Evolutionary conservation across 2,113 vertebrate species (phyloP).

Genomic region (Dascyllus trimaculatus): DNA sequence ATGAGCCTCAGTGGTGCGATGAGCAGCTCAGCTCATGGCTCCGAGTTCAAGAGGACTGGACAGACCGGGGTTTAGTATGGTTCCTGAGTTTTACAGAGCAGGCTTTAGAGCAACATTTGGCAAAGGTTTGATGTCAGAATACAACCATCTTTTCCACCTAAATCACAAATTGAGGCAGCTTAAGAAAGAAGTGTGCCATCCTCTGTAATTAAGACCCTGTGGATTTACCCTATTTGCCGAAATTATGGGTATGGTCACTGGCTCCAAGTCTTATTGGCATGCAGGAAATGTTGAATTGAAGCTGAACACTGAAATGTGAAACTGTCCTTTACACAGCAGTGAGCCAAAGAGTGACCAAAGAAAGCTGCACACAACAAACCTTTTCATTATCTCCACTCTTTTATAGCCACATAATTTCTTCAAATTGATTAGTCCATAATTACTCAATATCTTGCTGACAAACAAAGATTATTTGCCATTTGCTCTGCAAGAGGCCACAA

Average conservation of each 20-base stretch:
- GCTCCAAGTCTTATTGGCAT: conserved; percentile 44
- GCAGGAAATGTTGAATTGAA: conserved; percentile 34
- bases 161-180: conserved; percentile 64
- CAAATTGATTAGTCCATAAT: no score
- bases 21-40: conserved; percentile 62
- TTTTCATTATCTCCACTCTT: conserved; percentile 19
- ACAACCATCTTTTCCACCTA: conserved; percentile 53
- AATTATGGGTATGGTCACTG: conserved; percentile 56
- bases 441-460: no score
- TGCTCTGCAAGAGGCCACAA: no score
- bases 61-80: conserved; percentile 49
- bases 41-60: conserved; percentile 39
- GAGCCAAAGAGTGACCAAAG: conserved; percentile 9
- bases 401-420: no score
- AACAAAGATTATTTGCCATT: no score
- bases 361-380: conserved; percentile 7
- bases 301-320: conserved; percentile 14
- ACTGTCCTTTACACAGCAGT: conserved; percentile 34
- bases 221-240: conserved; percentile 59
- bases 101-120: conserved; percentile 62
- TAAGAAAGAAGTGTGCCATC: conserved; percentile 58
- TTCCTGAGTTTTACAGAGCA: conserved; percentile 58
- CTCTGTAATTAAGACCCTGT: conserved; percentile 64
- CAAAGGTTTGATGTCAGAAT: conserved; percentile 44
- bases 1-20: conserved; percentile 73